These are phyloP conservation scores for Rhinolophus sinicus DNA, from an alignment of 2,113 vertebrate genomes.

Conservation along the genomic window DNA sequence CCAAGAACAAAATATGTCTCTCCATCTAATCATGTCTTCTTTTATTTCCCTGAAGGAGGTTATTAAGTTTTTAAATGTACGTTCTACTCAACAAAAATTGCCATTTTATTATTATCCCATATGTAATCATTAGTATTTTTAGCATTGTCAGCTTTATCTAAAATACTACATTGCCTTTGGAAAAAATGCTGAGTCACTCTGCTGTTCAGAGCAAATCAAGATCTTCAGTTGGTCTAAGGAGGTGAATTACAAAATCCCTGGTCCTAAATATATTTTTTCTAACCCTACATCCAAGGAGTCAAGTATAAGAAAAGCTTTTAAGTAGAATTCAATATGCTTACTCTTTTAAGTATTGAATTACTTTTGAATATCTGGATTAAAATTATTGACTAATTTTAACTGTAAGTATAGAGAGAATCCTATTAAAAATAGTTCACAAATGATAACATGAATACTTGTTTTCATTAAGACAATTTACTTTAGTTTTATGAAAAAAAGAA, in stretches of 20 bases:
- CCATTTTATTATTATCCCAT: constrained; percentile 62
- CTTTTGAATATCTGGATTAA: constrained; percentile 2
- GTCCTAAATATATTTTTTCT: background rate
- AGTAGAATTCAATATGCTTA: background rate
- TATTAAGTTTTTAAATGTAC: constrained; percentile 16
- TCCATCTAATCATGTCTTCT: constrained; percentile 57
- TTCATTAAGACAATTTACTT: constrained; percentile 23
- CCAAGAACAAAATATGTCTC: constrained; percentile 34
- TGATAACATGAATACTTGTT: background rate
- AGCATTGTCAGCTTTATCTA: constrained; percentile 26
- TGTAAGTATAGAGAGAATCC: background rate
- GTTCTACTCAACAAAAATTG: constrained; percentile 56
- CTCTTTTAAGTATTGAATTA: background rate
- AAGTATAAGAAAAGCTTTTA: background rate
- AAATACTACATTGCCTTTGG: constrained; percentile 50
- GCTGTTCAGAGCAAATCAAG: background rate
- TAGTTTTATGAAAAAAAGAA: background rate
- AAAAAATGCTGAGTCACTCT: background rate
- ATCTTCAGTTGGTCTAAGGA: background rate
- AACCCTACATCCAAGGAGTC: background rate
- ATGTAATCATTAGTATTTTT: constrained; percentile 34
- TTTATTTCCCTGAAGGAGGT: constrained; percentile 43
- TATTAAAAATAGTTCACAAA: background rate
- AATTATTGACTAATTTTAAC: background rate
- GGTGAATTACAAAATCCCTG: background rate